Base-by-base conservation (phyloP, 2,797 vertebrate species). In the Centropyge bicolor region DNA sequence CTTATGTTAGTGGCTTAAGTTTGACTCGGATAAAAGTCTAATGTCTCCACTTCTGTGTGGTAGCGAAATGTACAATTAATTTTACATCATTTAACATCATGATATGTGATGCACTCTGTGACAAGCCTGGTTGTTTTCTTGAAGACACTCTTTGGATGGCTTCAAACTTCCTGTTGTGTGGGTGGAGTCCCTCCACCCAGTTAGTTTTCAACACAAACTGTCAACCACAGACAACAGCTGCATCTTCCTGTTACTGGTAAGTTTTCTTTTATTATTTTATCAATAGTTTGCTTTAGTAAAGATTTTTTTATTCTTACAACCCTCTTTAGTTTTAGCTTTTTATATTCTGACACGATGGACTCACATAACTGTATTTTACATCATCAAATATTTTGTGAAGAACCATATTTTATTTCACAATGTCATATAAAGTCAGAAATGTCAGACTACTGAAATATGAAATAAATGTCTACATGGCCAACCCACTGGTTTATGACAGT, bases 161-260 rank as follows among this genome's bases (percentile, higher is more conserved):
- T 43, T 62, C 35, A 67, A 46, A 60, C 52, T 80, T 88, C 84
- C 87, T 81, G 57, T 69, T 27, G 17, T 64, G 6, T 55, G 51
- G 68, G 69, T 14, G 75, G 62, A 43, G 80, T 70, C 45, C 24
- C 8, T 13, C 1, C 24, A 63, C 35, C 56, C 17, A 35, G 6
- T 22, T 2, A 48, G 52, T 3, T 19, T 73, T 75, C 19, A 41
- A 5, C 20, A 2, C n/a, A 69, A 74, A 41, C 66, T 52, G 49
- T 67, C 20, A 78, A 55, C 63, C 74, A 45, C 38, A 43, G 22
- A 48, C 5, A 0, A 61, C 10, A 63, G 45, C 70, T 52, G 40
- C 38, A 20, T 46, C 68, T 82, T 78, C 70, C 76, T 63, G 43
- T 71, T 59, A 59, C 55, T 68, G 77, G 84, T 86, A 36, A 84